phyloP scores from a whole-genome alignment of 2,797 vertebrate species.

The Betta splendens region DNA sequence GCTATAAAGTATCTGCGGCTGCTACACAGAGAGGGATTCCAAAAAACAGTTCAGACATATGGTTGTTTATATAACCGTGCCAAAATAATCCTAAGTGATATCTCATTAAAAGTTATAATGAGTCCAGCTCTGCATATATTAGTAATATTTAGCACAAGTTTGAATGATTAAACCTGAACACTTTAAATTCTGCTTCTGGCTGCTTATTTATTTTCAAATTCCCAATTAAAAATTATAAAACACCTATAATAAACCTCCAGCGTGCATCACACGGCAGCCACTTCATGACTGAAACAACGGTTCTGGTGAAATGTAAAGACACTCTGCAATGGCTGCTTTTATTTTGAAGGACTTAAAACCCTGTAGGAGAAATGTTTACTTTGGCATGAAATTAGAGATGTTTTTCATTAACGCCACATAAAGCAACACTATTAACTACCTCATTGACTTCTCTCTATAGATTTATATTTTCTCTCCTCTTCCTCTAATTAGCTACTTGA shows the following conservation, averaged over 20 bases:
- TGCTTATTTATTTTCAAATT: neutral
- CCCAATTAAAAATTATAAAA: conserved; percentile 16
- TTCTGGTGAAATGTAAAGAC: conserved; percentile 4
- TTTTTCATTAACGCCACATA: conserved; percentile 66
- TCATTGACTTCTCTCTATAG: conserved; percentile 66
- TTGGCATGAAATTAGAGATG: conserved; percentile 72
- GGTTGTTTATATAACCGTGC: conserved; percentile 36
- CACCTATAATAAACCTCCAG: neutral
- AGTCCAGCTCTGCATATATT: conserved; percentile 19
- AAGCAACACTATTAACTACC: conserved; percentile 70
- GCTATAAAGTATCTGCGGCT: conserved; percentile 41
- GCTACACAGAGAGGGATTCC: conserved; percentile 3
- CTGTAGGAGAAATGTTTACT: conserved; percentile 63
- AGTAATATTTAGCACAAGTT: conserved; percentile 1
- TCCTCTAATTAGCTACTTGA: conserved; percentile 53
- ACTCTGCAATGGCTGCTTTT: neutral
- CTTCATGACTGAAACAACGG: neutral
- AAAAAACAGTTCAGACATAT: conserved; percentile 29
- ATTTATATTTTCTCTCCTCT: conserved; percentile 53
- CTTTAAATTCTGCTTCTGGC: neutral
- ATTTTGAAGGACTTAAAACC: conserved; percentile 27
- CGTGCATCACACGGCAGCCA: neutral
- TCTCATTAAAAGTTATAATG: conserved; percentile 34
- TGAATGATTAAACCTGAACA: neutral
- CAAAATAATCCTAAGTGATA: conserved; percentile 30